Evolutionary conservation across 2,113 vertebrate species (phyloP), one percentile per base, ranked within the genome.

Genomic region (Synodontis membranacea): DNA sequence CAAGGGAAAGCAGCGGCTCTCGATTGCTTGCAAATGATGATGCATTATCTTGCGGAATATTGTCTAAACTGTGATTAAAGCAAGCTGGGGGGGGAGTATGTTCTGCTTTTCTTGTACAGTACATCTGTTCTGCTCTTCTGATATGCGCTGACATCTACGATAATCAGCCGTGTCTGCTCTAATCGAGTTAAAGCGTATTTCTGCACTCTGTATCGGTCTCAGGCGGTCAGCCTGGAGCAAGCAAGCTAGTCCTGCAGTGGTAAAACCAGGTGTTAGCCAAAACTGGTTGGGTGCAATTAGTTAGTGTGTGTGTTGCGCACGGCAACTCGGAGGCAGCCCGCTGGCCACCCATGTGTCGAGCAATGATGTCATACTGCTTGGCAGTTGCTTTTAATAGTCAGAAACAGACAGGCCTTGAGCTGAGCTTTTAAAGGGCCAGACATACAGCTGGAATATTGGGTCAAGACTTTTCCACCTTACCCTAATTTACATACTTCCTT

Each of bases 371-470:
- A 95, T 94, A 89, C 89, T 78, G 90, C 91, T 91, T 83, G 86
- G 90, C 90, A 86, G 93, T 94, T 94, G 91, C 94, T 93, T 94
- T 95, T 95, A 95, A 95, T 95, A 96, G 93, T 94, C 92, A 92
- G 90, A 93, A 94, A 93, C 91, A 92, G 92, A 91, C 92, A 88
- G 90, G 87, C 87, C 78, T 88, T 75, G 75, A 89, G 91, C 74
- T 31, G 66, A 91, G 89, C 91, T 93, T 83, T 94, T 95, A 95
- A 95, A 95, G 94, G 88, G 91, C 89, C 92, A 95, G 92, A 42
- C 84, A 11, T 82, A 86, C 80, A 85, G 60, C 76, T 84, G 86
- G 62, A 88, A 81, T 81, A 82, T 58, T 58, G 23, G 10, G 39
- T 37, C 58, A 56, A 28, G n/a, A 64, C 68, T 80, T 37, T 86